A percentile compares a stretch with the other conserved stretches of the same genome.
Conservation (phyloP, 1,140 invertebrate species). For the Heliconius hewitsoni region DNA sequence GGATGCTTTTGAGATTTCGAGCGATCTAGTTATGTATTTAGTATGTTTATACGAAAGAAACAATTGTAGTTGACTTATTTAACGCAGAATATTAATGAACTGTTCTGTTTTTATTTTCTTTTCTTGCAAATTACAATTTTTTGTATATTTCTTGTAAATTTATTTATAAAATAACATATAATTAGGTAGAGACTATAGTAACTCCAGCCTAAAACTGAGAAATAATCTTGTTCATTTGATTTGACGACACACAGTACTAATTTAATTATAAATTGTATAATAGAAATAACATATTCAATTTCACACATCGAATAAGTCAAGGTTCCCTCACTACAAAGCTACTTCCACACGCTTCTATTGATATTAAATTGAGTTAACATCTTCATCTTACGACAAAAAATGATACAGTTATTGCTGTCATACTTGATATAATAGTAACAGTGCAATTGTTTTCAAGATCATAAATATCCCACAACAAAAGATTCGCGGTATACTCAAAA, state of each 20-base stretch:
- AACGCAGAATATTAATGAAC: too few species aligned
- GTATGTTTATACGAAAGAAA: not conserved
- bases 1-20: not conserved
- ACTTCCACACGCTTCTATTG: slow-evolving; percentile 29
- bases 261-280: not conserved
- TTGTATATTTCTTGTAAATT: too few species aligned
- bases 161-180: too few species aligned
- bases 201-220: too few species aligned
- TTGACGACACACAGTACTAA: not conserved
- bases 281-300: not conserved
- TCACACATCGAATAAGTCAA: not conserved
- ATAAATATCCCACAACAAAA: slow-evolving; percentile 79
- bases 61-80: too few species aligned
- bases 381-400: slow-evolving; percentile 62
- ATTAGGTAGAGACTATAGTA: too few species aligned
- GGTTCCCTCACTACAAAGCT: not conserved
- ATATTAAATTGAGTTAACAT: slow-evolving; percentile 58
- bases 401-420: slow-evolving; percentile 76
- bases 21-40: not conserved
- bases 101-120: too few species aligned
- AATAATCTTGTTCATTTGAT: too few species aligned
- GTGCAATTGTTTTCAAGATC: slow-evolving; percentile 75
- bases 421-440: slow-evolving; percentile 77
- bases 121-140: too few species aligned
- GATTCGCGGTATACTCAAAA: slow-evolving; percentile 80